Evolutionary conservation across 2,797 vertebrate genomes (phyloP).

Genomic region (Sparus aurata): DNA sequence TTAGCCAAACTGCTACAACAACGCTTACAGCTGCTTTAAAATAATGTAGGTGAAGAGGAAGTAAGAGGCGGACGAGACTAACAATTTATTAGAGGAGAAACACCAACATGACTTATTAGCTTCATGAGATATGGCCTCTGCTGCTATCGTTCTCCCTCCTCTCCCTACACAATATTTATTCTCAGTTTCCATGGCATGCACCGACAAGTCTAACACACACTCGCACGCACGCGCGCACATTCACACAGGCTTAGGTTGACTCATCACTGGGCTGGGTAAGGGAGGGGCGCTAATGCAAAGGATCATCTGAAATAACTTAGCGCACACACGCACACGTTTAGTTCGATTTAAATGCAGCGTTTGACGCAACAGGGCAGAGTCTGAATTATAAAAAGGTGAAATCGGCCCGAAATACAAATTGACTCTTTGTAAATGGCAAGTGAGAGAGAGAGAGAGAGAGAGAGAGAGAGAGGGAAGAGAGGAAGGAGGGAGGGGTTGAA

Average conservation of each 20-base stretch:
- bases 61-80: not conserved
- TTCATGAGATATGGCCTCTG: conserved; percentile 51
- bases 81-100: conserved; percentile 39
- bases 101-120: conserved; percentile 48
- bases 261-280: conserved; percentile 68
- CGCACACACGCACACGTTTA: conserved; percentile 16
- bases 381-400: conserved; percentile 55
- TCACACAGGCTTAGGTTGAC: conserved; percentile 47
- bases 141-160: conserved; percentile 44
- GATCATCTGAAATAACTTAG: conserved; percentile 63
- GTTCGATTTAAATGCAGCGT: conserved; percentile 48
- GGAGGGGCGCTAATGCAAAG: conserved; percentile 62
- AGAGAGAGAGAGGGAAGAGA: not conserved
- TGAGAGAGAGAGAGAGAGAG: not conserved
- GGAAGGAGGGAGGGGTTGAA: conserved; percentile 9
- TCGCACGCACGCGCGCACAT: conserved; percentile 20
- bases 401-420: conserved; percentile 61
- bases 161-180: conserved; percentile 61
- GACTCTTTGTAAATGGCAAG: conserved; percentile 52
- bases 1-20: no score
- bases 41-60: not conserved
- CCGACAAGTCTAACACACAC: conserved; percentile 48
- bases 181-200: conserved; percentile 66
- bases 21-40: no score
- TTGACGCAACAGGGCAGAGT: conserved; percentile 50